phyloP scores from a whole-genome alignment of 1,140 invertebrate species.

The Trinorchestia longiramus region DNA sequence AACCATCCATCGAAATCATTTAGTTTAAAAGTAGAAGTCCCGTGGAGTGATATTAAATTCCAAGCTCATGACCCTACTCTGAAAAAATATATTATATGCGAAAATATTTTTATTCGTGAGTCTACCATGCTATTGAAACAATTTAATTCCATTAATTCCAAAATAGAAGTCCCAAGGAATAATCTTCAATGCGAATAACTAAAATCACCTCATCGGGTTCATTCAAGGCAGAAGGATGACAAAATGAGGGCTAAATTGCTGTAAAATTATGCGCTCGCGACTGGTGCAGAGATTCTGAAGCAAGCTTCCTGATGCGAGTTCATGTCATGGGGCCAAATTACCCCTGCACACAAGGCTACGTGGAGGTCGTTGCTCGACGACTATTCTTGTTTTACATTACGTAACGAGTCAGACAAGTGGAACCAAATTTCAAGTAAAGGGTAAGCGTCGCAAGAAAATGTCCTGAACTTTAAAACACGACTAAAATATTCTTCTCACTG shows the following conservation, averaged over 20 bases:
- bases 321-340: neutral
- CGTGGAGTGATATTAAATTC: too few species aligned
- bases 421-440: neutral
- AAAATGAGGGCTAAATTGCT: neutral
- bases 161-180: too few species aligned
- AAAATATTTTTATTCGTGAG: too few species aligned
- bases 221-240: neutral
- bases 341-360: neutral
- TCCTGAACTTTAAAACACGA: neutral
- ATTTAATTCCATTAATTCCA: too few species aligned
- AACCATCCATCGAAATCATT: too few species aligned
- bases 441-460: neutral
- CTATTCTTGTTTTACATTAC: neutral
- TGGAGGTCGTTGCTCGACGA: neutral
- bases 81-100: too few species aligned
- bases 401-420: neutral
- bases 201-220: neutral
- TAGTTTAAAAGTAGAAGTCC: too few species aligned
- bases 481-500: neutral
- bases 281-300: neutral
- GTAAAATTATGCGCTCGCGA: neutral
- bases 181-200: too few species aligned
- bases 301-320: neutral
- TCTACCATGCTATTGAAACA: too few species aligned
- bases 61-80: too few species aligned